Conservation (phyloP, 1,140 invertebrate genomes). For the Pygmarrhopalites habei region DNA sequence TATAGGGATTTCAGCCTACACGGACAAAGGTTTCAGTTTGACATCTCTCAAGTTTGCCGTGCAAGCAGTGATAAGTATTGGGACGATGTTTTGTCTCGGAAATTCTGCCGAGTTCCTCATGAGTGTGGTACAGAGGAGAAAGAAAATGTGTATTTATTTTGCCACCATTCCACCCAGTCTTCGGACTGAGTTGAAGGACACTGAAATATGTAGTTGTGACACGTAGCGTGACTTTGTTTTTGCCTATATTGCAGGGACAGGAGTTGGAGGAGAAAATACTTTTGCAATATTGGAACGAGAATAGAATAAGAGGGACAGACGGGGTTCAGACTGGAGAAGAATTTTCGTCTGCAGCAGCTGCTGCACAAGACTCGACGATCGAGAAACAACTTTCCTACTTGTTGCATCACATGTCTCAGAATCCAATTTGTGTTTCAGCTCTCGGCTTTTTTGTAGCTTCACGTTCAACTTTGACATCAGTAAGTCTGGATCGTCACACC, state of each 20-base stretch:
- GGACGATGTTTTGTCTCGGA: not conserved
- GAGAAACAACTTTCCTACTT: slow-evolving; percentile 8
- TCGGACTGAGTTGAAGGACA: too few species aligned
- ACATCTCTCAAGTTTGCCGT: not conserved
- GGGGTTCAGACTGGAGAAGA: not conserved
- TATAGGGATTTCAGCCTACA: not conserved
- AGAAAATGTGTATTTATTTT: too few species aligned
- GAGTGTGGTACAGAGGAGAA: not conserved
- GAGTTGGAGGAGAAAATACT: slow-evolving; percentile 5
- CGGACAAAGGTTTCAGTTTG: not conserved
- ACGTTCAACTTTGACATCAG: slow-evolving; percentile 2
- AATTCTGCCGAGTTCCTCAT: not conserved
- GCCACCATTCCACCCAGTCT: too few species aligned
- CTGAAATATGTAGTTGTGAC: too few species aligned
- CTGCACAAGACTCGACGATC: not conserved
- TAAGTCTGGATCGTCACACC: not conserved
- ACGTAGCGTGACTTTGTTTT: too few species aligned
- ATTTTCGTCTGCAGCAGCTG: not conserved
- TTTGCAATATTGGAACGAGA: not conserved
- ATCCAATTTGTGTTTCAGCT: slow-evolving; percentile 10
- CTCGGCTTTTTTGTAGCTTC: slow-evolving; percentile 5
- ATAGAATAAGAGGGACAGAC: not conserved
- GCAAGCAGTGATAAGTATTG: not conserved
- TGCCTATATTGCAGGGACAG: not conserved
- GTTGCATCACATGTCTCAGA: slow-evolving; percentile 11